Conservation (phyloP, 2,797 vertebrate species). For the Thamnophis elegans region DNA sequence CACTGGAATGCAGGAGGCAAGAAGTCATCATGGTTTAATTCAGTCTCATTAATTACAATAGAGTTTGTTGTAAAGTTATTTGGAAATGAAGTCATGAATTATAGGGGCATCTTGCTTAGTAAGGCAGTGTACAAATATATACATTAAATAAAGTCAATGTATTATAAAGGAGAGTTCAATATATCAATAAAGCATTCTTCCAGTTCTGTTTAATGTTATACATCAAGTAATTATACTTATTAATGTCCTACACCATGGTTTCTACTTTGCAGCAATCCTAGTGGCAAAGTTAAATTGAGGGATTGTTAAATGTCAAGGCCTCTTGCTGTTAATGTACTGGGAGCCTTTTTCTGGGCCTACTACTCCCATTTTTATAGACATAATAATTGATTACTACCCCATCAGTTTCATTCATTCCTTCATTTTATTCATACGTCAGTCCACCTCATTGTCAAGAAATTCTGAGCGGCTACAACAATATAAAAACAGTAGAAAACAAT, state of each 20-base stretch:
- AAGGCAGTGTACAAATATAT: background rate
- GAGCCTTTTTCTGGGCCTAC: background rate
- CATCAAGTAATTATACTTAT: background rate
- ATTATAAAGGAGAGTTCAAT: background rate
- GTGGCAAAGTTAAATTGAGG: background rate
- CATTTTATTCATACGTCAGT: background rate
- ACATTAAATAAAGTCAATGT: background rate
- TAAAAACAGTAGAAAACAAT: background rate
- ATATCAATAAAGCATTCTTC: background rate
- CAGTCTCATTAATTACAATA: background rate
- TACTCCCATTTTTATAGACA: background rate
- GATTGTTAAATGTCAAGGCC: background rate
- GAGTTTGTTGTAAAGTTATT: background rate
- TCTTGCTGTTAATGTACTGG: background rate
- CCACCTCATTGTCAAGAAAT: background rate
- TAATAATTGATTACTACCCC: background rate
- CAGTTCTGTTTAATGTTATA: background rate
- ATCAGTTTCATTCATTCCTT: background rate
- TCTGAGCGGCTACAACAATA: background rate
- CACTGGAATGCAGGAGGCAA: background rate
- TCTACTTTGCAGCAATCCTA: background rate
- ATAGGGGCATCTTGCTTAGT: background rate
- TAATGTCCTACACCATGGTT: background rate
- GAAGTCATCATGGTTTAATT: background rate
- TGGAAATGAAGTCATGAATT: background rate